Base-by-base conservation (phyloP, 1,140 invertebrate species). In the Hyles vespertilio region DNA sequence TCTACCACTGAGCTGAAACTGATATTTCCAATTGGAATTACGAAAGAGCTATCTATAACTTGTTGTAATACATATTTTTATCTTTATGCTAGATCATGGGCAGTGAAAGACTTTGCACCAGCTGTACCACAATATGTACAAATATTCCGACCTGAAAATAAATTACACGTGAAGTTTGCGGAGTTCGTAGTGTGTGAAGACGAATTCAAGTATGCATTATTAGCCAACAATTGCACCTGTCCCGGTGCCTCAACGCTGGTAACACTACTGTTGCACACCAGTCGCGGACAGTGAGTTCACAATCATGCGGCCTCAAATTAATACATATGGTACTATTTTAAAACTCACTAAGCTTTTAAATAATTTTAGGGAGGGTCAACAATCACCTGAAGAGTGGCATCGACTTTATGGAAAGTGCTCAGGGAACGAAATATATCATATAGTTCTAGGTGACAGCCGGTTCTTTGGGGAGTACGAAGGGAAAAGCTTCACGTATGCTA, bases 381-480 rank as follows among this genome's bases (percentile, higher is more conserved):
- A 97, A 70, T 98, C 98, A 0, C 94, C 94, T 58, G 98, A 99
- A 90, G 97, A 99, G 84, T 99, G 98, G 98, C 98, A 99, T 81
- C 91, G 96, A 48, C 89, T 99, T 5, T 99, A 99, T 84, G 98
- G 98, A 11, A 95, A 97, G 79, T 99, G 98, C 87, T 99, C 97
- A 1, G 98, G 98, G 58, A 99, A 99, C 89, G 98, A 99, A 91
- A 99, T 99, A 76, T 99, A 99, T 90, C 97, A 99, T 87, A 99
- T 99, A 70, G 93, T 95, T 56, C 92, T 99, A 33, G 95, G 95
- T 9, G 97, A 99, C 83, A 98, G 96, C 72, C 93, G 97, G 55
- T 99, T 99, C 90, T 99, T 99, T 74, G 97, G 97, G 3, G 98
- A 99, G 89, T 99, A 98, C 81, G 96, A 98, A 83, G 98, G 98